A percentile compares a stretch with the other conserved stretches of the same genome.
phyloP scores from a whole-genome alignment of 2,888 invertebrate species.

The Melipona bicolor region DNA sequence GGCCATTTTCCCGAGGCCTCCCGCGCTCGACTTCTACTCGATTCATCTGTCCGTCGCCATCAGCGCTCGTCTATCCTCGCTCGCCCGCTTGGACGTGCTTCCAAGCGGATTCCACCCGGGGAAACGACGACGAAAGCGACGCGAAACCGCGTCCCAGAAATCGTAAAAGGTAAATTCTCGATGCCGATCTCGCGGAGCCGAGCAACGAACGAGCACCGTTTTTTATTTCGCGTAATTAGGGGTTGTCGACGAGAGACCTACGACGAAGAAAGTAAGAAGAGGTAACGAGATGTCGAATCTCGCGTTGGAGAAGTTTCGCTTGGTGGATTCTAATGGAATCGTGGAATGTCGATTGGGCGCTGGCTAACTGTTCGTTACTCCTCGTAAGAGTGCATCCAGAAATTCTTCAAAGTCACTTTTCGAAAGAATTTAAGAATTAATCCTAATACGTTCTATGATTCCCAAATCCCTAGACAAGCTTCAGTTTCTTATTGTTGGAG shows the following conservation, averaged over 20 bases:
- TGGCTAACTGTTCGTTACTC: background rate
- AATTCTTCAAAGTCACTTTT: background rate
- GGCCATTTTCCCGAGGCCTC: constrained; percentile 49
- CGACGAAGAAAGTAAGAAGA: background rate
- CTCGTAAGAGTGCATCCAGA: background rate
- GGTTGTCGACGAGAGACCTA: constrained; percentile 9
- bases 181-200: constrained; percentile 23
- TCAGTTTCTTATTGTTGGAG: too few relatives aligned
- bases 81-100: background rate
- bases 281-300: constrained; percentile 27
- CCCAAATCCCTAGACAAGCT: too few relatives aligned
- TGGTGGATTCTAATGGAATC: background rate
- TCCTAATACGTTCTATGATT: background rate
- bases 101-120: constrained; percentile 8
- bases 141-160: constrained; percentile 30
- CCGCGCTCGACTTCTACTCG: constrained; percentile 21
- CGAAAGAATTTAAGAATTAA: background rate
- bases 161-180: constrained; percentile 44
- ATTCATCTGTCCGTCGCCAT: constrained; percentile 47
- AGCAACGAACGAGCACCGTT: background rate
- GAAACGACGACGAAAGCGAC: constrained; percentile 16
- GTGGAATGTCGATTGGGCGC: background rate
- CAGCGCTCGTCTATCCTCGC: constrained; percentile 11
- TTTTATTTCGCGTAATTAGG: constrained; percentile 45
- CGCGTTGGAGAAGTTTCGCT: background rate